A percentile compares a stretch with the other conserved stretches of the same genome.
Evolutionary conservation across 30 jellyfish, hydroid and myxozoan species (phyloP).

Genomic region (Nemopilema nomurai): DNA sequence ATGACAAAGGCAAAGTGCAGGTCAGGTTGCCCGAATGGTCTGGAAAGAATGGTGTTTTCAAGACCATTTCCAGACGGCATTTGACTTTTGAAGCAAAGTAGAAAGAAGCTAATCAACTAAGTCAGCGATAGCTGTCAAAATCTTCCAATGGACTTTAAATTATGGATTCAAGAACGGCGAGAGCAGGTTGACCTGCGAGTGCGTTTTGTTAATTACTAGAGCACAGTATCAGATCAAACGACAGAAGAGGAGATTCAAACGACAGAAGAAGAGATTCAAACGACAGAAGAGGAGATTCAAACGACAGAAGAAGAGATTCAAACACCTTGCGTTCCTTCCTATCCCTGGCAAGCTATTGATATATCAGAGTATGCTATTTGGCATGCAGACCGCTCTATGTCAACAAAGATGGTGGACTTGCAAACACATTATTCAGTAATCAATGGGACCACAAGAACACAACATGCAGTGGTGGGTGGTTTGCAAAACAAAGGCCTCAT

Average conservation of each 20-base stretch:
- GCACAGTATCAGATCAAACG: neutral
- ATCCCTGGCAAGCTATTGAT: neutral
- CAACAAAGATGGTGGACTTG: neutral
- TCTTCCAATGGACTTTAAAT: neutral
- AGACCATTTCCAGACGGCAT: too few relatives aligned
- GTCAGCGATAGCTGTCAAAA: neutral
- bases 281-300: neutral
- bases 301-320: neutral
- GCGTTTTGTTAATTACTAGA: neutral
- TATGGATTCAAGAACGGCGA: neutral
- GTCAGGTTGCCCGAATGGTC: too few relatives aligned
- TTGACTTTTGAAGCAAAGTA: too few relatives aligned
- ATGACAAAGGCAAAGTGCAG: too few relatives aligned
- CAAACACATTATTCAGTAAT: neutral
- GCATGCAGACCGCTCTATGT: neutral
- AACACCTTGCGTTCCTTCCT: neutral
- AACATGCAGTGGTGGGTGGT: neutral
- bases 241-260: neutral
- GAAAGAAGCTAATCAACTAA: too few relatives aligned
- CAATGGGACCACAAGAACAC: neutral
- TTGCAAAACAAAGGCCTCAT: neutral
- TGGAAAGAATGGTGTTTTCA: too few relatives aligned
- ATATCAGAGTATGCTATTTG: neutral
- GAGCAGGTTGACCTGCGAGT: neutral
- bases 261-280: neutral